These are phyloP conservation scores for Phaethornis superciliosus DNA, from an alignment of 2,113 vertebrate species.

Conservation along the genomic window DNA sequence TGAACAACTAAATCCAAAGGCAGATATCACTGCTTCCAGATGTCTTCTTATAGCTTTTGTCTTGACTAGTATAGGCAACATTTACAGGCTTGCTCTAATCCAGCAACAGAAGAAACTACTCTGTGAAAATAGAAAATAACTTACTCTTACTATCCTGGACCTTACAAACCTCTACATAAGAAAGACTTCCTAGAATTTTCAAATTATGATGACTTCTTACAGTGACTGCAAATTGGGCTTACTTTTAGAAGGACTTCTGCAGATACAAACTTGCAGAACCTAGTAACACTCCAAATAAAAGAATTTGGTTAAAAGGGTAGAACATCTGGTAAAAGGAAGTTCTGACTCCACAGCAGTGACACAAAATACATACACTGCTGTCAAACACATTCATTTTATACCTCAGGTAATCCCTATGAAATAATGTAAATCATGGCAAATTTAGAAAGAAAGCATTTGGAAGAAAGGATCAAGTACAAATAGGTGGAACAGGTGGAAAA, in stretches of 20 bases:
- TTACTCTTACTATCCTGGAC: neutral
- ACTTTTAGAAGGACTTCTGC: neutral
- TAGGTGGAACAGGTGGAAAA: neutral
- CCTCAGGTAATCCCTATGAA: neutral
- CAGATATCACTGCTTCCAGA: neutral
- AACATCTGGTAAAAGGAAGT: neutral
- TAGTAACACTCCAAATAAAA: neutral
- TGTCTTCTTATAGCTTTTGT: neutral
- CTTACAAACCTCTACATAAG: neutral
- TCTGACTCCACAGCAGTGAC: neutral
- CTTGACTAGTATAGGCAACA: neutral
- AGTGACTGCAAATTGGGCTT: neutral
- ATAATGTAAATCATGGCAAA: neutral
- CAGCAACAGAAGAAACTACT: neutral
- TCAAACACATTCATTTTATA: neutral
- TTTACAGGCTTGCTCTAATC: neutral
- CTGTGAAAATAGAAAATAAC: neutral
- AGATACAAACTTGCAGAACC: neutral
- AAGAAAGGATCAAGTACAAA: neutral
- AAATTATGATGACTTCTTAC: neutral
- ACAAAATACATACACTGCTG: neutral
- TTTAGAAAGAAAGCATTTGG: neutral
- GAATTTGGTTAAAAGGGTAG: neutral
- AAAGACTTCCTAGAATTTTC: neutral
- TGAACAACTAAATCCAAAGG: neutral